phyloP scores from a whole-genome alignment of 1,140 invertebrate genomes.

The Macrobrachium rosenbergii region DNA sequence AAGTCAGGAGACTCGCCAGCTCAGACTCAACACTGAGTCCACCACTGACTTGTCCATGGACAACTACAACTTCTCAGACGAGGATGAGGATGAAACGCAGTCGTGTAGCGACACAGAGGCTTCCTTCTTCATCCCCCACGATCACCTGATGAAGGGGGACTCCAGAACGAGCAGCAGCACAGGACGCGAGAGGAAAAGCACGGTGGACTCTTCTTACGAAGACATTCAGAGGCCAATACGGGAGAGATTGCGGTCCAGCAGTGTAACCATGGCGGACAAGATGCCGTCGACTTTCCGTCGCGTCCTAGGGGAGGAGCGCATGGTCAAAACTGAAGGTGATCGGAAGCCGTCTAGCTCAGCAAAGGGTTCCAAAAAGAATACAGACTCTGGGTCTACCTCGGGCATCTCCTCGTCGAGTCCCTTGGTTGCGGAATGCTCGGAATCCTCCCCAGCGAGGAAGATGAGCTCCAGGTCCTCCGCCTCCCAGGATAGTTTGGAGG shows the following conservation, averaged over 20 bases:
- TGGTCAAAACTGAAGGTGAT: not conserved
- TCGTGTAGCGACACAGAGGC: conserved; percentile 57
- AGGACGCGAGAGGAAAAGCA: conserved; percentile 15
- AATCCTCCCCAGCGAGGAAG: conserved; percentile 9
- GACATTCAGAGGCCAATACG: conserved; percentile 19
- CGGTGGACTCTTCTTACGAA: not conserved
- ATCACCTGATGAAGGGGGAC: not conserved
- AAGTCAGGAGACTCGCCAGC: conserved; percentile 19
- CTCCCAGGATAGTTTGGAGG: conserved; percentile 48
- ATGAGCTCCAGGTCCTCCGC: conserved; percentile 15
- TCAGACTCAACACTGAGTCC: conserved; percentile 53
- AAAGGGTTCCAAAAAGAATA: conserved; percentile 1
- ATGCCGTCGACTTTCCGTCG: not conserved
- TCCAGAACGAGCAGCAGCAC: not conserved
- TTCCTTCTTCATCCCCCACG: conserved; percentile 52
- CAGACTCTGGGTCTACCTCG: conserved; percentile 24
- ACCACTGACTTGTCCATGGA: conserved; percentile 50
- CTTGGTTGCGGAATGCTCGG: not conserved
- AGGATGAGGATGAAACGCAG: conserved; percentile 39
- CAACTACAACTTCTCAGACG: conserved; percentile 47
- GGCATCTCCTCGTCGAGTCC: conserved; percentile 28
- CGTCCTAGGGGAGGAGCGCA: conserved; percentile 12
- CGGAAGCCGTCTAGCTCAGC: not conserved
- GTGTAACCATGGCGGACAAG: not conserved
- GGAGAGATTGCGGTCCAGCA: not conserved